Evolutionary conservation across 2,797 vertebrate species (phyloP).

Genomic region (Propithecus deckenii): DNA sequence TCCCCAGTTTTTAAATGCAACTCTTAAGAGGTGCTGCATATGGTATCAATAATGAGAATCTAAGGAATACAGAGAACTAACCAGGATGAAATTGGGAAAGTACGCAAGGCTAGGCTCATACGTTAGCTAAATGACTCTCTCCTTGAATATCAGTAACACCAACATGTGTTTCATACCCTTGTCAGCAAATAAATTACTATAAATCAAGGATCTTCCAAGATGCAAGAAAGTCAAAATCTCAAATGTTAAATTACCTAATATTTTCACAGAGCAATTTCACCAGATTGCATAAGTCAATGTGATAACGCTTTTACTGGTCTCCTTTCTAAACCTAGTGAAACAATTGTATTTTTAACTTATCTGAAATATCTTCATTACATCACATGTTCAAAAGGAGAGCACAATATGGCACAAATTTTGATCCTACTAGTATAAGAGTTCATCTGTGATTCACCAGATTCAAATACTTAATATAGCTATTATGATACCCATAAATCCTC

Average conservation of each 20-base stretch:
- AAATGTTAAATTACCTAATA: slow-evolving; percentile 15
- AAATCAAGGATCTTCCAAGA: slow-evolving; percentile 41
- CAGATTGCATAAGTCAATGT: slow-evolving; percentile 2
- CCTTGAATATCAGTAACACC: slow-evolving; percentile 5
- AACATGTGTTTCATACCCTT: neutral
- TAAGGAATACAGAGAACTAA: neutral
- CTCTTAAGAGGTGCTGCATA: neutral
- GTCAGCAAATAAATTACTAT: slow-evolving; percentile 8
- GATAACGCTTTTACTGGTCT: neutral
- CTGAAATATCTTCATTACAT: slow-evolving; percentile 36
- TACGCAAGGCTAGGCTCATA: neutral
- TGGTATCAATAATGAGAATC: neutral
- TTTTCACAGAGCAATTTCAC: slow-evolving; percentile 44
- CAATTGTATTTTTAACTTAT: slow-evolving; percentile 54
- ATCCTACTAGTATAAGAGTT: slow-evolving; percentile 50
- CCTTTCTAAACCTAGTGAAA: slow-evolving; percentile 45
- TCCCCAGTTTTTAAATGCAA: neutral
- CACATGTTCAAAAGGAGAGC: slow-evolving; percentile 9
- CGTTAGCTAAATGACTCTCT: neutral
- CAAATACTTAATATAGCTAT: slow-evolving; percentile 37
- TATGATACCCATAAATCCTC: neutral
- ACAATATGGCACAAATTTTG: slow-evolving; percentile 38
- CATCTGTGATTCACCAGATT: slow-evolving; percentile 37
- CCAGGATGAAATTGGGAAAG: neutral
- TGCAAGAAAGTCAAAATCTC: neutral